These are phyloP conservation scores for Dolichotis patagonum DNA, from an alignment of 2,113 vertebrate species.

Conservation along the genomic window DNA sequence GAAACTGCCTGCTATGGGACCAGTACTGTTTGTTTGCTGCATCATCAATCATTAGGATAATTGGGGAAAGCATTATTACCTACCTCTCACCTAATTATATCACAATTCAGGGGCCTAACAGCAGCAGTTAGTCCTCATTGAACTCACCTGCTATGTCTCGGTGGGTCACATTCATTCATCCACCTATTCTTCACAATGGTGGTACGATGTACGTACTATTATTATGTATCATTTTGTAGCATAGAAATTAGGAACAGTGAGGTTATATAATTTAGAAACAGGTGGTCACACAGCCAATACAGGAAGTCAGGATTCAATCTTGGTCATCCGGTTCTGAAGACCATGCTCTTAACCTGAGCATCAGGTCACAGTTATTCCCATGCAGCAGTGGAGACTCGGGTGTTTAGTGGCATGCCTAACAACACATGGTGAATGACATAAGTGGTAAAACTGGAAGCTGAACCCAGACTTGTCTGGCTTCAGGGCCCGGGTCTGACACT, in stretches of 20 bases:
- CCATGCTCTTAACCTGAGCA: not conserved
- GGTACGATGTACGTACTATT: not conserved
- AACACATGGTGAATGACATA: not conserved
- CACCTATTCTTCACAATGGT: not conserved
- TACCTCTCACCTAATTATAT: not conserved
- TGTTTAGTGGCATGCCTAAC: not conserved
- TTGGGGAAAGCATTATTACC: not conserved
- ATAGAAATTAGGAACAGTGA: not conserved
- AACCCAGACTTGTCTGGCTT: not conserved
- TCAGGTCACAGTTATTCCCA: not conserved
- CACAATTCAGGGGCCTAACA: not conserved
- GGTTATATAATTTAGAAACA: not conserved
- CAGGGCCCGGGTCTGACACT: not conserved
- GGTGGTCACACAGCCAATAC: not conserved
- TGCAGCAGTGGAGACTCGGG: not conserved
- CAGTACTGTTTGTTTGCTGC: not conserved
- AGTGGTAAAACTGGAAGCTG: not conserved
- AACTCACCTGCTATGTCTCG: not conserved
- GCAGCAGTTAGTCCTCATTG: not conserved
- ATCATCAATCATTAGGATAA: not conserved
- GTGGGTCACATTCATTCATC: not conserved
- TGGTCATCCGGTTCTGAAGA: not conserved
- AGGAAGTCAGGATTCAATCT: not conserved
- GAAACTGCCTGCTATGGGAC: not conserved
- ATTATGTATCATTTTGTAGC: not conserved